A percentile compares a stretch with the other conserved stretches of the same genome.
These are phyloP conservation scores for Vulpes ferrilata DNA, from an alignment of 2,113 vertebrate species.

Conservation along the genomic window DNA sequence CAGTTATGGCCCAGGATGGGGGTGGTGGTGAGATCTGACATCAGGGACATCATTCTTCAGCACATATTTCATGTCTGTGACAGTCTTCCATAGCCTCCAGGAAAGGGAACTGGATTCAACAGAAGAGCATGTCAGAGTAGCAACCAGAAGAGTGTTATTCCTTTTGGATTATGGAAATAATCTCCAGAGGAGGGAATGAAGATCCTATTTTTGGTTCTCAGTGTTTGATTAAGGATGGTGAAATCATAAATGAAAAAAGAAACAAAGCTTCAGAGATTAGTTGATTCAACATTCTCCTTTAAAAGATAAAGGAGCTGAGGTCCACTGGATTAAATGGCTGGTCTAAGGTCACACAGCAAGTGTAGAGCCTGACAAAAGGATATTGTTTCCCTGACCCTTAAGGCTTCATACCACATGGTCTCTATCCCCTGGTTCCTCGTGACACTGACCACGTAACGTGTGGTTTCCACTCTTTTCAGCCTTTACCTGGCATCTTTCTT, in stretches of 20 bases:
- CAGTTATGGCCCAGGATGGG: not conserved
- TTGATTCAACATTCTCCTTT: not conserved
- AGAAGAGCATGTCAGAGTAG: not conserved
- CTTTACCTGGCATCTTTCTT: not conserved
- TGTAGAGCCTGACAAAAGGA: not conserved
- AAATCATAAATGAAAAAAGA: not conserved
- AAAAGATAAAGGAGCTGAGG: constrained; percentile 20
- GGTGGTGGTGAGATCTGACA: not conserved
- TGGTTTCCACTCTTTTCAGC: not conserved
- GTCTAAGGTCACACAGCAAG: not conserved
- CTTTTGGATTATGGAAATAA: not conserved
- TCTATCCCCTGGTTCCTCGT: not conserved
- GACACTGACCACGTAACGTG: not conserved
- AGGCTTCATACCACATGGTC: not conserved
- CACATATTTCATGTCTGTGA: not conserved
- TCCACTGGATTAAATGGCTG: not conserved
- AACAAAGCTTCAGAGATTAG: not conserved
- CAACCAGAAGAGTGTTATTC: not conserved
- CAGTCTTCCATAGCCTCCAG: not conserved
- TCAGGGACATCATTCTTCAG: not conserved
- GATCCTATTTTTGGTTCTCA: not conserved
- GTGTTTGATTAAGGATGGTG: constrained; percentile 23
- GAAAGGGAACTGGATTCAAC: not conserved
- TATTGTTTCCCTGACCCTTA: not conserved
- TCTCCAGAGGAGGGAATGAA: constrained; percentile 10